phyloP scores from a whole-genome alignment of 2,888 invertebrate species.

The Ophion ellenae region DNA sequence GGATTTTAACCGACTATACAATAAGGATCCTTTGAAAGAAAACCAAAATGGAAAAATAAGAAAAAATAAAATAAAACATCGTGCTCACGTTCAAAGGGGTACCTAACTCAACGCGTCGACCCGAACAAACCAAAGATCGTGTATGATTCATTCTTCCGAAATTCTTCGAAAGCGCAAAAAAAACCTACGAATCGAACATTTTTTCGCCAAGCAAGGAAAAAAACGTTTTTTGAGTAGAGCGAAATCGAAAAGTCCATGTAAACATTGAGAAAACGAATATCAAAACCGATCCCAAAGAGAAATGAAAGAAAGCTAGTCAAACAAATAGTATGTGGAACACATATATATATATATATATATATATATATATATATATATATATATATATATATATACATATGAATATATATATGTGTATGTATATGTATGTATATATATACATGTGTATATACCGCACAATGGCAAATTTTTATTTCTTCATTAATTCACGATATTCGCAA shows the following conservation, averaged over 20 bases:
- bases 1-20: slow-evolving; percentile 44
- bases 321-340: slow-evolving; percentile 43
- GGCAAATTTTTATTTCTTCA: slow-evolving; percentile 52
- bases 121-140: slow-evolving; percentile 39
- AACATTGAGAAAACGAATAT: slow-evolving; percentile 51
- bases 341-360: slow-evolving; percentile 12
- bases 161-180: slow-evolving; percentile 5
- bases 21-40: slow-evolving; percentile 40
- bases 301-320: slow-evolving; percentile 50
- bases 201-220: slow-evolving; percentile 2
- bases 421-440: slow-evolving; percentile 15
- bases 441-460: neutral
- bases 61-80: slow-evolving; percentile 39
- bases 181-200: neutral
- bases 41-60: slow-evolving; percentile 1
- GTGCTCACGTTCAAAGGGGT: slow-evolving; percentile 65
- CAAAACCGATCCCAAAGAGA: slow-evolving; percentile 63
- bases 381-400: neutral
- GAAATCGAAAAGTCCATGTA: slow-evolving; percentile 53
- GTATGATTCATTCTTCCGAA: slow-evolving; percentile 23
- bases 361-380: slow-evolving; percentile 5
- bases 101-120: slow-evolving; percentile 67
- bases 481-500: slow-evolving; percentile 45
- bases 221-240: slow-evolving; percentile 23
- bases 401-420: neutral